These are phyloP conservation scores for Priocnemis perturbator DNA, from an alignment of 2,888 invertebrate species.

Conservation along the genomic window DNA sequence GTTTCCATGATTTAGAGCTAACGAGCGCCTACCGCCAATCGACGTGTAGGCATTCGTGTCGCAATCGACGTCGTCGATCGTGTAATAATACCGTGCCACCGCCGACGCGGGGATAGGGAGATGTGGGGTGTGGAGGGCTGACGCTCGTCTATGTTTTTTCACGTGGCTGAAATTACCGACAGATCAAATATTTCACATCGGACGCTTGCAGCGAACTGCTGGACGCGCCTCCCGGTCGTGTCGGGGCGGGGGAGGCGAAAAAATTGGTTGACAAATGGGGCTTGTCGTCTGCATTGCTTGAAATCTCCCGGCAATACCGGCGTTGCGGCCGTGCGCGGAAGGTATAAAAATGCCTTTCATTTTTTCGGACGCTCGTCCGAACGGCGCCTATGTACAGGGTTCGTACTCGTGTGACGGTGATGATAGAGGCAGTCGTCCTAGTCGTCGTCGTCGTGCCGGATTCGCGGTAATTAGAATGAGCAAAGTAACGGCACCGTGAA, in stretches of 20 bases:
- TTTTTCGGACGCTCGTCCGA: too few species aligned
- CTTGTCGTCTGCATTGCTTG: too few species aligned
- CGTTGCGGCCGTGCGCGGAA: too few species aligned
- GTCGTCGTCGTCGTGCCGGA: too few species aligned
- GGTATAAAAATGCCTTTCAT: too few species aligned
- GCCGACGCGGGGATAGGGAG: not conserved
- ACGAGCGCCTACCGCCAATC: conserved; percentile 36
- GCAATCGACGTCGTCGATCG: conserved; percentile 42
- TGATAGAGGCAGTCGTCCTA: too few species aligned
- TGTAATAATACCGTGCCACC: conserved; percentile 31
- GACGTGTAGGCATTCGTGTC: conserved; percentile 36
- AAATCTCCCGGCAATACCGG: too few species aligned
- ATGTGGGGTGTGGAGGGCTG: conserved; percentile 17
- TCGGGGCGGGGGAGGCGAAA: not conserved
- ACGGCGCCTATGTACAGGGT: not conserved
- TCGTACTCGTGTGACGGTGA: too few species aligned
- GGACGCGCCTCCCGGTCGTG: not conserved
- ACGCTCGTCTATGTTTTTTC: conserved; percentile 13
- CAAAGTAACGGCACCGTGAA: too few species aligned
- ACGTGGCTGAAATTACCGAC: conserved; percentile 21
- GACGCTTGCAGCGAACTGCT: not conserved
- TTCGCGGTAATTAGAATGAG: too few species aligned
- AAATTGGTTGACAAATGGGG: not conserved
- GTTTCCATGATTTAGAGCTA: conserved; percentile 41
- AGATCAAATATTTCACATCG: conserved; percentile 28